Evolutionary conservation across 2,113 vertebrate species (phyloP), one percentile per base, ranked within the genome.

Genomic region (Anas platyrhynchos): DNA sequence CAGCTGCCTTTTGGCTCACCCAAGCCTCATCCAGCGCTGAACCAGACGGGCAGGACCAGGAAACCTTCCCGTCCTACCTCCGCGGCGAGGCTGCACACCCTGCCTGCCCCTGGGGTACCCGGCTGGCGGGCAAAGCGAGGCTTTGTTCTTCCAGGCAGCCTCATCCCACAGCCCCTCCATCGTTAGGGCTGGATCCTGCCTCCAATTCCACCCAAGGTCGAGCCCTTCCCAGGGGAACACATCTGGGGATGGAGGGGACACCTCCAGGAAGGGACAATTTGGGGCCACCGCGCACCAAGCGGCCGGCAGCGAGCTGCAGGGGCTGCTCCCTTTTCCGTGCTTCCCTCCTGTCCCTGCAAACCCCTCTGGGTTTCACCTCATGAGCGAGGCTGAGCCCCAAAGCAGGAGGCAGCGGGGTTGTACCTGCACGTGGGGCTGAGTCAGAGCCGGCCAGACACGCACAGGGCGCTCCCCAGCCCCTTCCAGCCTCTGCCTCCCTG

Each of bases 41-140:
- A 92, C 94, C 93, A 95, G 81, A 88, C 93, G 89, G 74, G 91
- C 66, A 93, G 90, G 90, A 94, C 83, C 69, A 82, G 91, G 83
- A 91, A 83, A 72, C 1, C 0, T 94, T 95, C 86, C 88, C 88
- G 58, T 84, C 86, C 83, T 91, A 78, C 65, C 34, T 93, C 66
- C 85, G 84, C 44, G 55, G 75, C 86, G 74, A 82, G 66, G 72
- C 66, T 54, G 91, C 95, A 88, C 93, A 89, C 34, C 63, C 69
- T 84, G 66, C 82, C 89, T 95, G 86, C 94, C 91, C 81, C 83
- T 90, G 90, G 90, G 95, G 75, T 89, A 87, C 87, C 74, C 1
- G 44, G 93, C 95, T 91, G 94, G 78, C 73, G 86, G 93, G 88
- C 6, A 0, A 83, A 92, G 92, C 91, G 34, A 84, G 31, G 69